A percentile compares a stretch with the other conserved stretches of the same genome.
phyloP scores from a whole-genome alignment of 2,888 invertebrate genomes.

The Drosophila bunnanda region DNA sequence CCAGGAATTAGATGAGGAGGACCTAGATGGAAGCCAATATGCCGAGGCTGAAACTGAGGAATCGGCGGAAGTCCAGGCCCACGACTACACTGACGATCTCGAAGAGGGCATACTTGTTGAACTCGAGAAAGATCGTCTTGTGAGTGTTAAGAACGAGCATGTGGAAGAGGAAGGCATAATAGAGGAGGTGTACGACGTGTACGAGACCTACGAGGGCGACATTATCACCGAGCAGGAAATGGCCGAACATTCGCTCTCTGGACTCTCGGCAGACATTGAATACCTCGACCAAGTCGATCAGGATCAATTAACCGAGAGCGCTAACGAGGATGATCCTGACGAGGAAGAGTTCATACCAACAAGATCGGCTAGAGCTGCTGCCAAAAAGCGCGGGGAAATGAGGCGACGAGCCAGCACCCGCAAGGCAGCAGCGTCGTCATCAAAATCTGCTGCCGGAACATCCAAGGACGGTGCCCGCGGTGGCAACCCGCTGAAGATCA shows the following conservation, averaged over 20 bases:
- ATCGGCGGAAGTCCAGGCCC: constrained; percentile 2
- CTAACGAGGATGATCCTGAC: constrained; percentile 72
- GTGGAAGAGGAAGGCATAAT: constrained; percentile 79
- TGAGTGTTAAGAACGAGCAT: constrained; percentile 68
- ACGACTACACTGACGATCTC: constrained; percentile 22
- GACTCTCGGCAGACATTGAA: constrained; percentile 73
- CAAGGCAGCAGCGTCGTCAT: constrained; percentile 16
- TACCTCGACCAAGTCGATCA: constrained; percentile 76
- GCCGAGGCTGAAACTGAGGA: constrained; percentile 25
- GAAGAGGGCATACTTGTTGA: constrained; percentile 47
- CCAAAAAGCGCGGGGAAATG: constrained; percentile 16
- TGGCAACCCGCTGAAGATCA: constrained; percentile 36
- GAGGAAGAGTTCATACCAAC: constrained; percentile 73
- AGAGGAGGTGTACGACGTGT: constrained; percentile 77
- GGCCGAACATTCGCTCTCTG: constrained; percentile 60
- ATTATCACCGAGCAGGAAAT: constrained; percentile 49
- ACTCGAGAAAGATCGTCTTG: constrained; percentile 52
- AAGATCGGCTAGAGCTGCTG: constrained; percentile 34
- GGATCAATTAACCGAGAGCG: constrained; percentile 72
- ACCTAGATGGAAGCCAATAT: constrained; percentile 45
- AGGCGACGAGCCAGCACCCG: constrained; percentile 54
- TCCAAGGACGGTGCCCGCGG: constrained; percentile 2
- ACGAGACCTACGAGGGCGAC: constrained; percentile 77
- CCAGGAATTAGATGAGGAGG: constrained; percentile 26
- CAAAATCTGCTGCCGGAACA: constrained; percentile 1